phyloP scores from a whole-genome alignment of 2,797 vertebrate genomes.

The Falco berigora region DNA sequence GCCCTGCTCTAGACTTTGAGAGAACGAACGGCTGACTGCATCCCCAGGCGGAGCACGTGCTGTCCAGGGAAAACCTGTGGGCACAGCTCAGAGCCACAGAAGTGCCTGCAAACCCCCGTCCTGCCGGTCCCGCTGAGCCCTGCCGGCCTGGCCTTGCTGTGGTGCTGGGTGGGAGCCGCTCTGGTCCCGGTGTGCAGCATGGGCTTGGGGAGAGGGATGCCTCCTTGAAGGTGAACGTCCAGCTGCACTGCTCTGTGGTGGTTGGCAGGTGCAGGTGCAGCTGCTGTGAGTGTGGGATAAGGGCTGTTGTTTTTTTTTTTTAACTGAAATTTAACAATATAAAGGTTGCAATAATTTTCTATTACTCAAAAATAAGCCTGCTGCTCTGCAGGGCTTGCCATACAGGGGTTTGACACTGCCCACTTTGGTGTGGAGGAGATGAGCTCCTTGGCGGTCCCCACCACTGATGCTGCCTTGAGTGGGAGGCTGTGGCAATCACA shows the following conservation, averaged over 20 bases:
- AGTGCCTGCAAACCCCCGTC: background rate
- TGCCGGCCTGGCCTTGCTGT: background rate
- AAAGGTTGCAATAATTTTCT: background rate
- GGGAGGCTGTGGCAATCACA: background rate
- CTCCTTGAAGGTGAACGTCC: accelerated
- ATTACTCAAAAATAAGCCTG: accelerated
- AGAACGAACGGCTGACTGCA: background rate
- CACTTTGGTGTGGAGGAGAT: accelerated
- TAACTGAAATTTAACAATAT: background rate
- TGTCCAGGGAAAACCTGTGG: background rate
- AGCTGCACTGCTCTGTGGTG: too few species aligned
- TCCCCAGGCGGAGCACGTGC: background rate
- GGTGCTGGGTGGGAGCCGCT: background rate
- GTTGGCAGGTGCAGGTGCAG: accelerated
- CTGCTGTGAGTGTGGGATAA: background rate
- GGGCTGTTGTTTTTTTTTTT: background rate
- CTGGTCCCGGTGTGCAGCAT: too few species aligned
- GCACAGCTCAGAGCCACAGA: background rate
- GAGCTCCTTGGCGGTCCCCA: background rate
- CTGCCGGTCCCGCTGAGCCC: accelerated
- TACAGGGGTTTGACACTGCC: too few species aligned
- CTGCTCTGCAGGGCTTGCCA: accelerated
- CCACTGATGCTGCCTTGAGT: background rate
- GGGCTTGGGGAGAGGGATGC: background rate
- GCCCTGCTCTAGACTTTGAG: background rate